Base-by-base conservation (phyloP, 2,888 invertebrate genomes). In the Drosophila vallismaia region DNA sequence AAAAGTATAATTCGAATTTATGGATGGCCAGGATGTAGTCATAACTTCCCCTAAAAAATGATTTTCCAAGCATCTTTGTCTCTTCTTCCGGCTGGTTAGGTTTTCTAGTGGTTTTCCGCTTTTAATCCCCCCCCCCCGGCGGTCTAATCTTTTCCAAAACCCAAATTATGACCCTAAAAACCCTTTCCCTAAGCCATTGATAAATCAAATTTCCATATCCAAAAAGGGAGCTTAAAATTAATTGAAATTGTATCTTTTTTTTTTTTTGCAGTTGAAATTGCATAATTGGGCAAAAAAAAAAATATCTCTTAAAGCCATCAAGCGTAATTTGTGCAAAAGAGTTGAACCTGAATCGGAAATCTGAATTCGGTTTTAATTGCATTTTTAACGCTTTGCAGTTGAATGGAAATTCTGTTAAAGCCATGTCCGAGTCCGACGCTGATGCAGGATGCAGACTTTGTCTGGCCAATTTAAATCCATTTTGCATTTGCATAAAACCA, bases 211-310 rank as follows among this genome's bases (percentile, higher is more conserved):
- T 66, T 66, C 36, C 59, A 62, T 52, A 31, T 44, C 38, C 44
- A 33, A 58, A 60, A 51, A 84, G 74, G 64, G 71, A 75, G 77
- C 76, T 88, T 86, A 86, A 88, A 80, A 74, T 86, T 88, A 88
- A 88, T 86, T 86, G 79, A 87, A 87, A 85, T 67, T 72, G 69
- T 78, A 69, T 64, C 58, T 62, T 50, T 73, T 73, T 68, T 62
- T 50, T 73, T 73, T 68, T 28, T 44, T 29, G 29, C 8, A 12
- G 24, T 6, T 54, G 67, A 55, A 78, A 78, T 54, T 76, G 70
- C 86, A 81, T 81, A 82, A 82, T 87, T 85, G 79, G 64, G 74
- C 44, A 19, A 19, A 19, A 44, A 19, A 19, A 44, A 55, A 70
- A 74, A 76, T 85, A 64, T 62, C 10, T 60, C 67, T 81, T 76